These are phyloP conservation scores for Phaedon cochleariae DNA, from an alignment of 2,888 invertebrate genomes.

Conservation along the genomic window DNA sequence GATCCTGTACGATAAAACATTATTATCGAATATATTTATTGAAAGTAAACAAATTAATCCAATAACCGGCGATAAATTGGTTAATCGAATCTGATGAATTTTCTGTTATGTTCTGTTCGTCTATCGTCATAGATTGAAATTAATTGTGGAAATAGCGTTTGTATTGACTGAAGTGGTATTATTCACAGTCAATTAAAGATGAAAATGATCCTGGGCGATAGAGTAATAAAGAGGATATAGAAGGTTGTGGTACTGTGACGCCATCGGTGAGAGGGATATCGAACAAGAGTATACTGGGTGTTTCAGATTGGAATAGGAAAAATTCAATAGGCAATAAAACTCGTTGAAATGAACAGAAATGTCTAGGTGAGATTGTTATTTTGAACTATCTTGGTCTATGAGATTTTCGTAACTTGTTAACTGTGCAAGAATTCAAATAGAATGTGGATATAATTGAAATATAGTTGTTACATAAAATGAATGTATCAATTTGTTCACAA, in stretches of 20 bases:
- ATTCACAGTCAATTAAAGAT: slow-evolving; percentile 51
- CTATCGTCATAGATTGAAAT: slow-evolving; percentile 38
- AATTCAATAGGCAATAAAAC: too few species aligned
- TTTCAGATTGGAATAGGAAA: too few species aligned
- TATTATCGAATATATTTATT: neutral
- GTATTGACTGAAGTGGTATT: slow-evolving; percentile 39
- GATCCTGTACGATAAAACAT: neutral
- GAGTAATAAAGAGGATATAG: slow-evolving; percentile 3
- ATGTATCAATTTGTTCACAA: too few species aligned
- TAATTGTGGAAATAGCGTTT: slow-evolving; percentile 33
- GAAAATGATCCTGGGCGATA: slow-evolving; percentile 45
- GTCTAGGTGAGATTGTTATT: too few species aligned
- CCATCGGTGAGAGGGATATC: slow-evolving; percentile 16
- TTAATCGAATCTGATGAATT: slow-evolving; percentile 43
- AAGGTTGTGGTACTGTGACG: neutral
- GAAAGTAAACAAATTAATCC: slow-evolving; percentile 31
- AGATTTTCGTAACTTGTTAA: too few species aligned
- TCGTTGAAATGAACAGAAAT: too few species aligned
- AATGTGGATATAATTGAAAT: too few species aligned
- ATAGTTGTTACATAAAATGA: too few species aligned
- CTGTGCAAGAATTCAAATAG: too few species aligned
- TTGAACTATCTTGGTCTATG: too few species aligned
- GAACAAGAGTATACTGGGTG: too few species aligned
- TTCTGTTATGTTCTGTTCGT: slow-evolving; percentile 30
- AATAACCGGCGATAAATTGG: slow-evolving; percentile 35